Conservation (phyloP, 2,113 vertebrate species). For the Tauraco erythrolophus region DNA sequence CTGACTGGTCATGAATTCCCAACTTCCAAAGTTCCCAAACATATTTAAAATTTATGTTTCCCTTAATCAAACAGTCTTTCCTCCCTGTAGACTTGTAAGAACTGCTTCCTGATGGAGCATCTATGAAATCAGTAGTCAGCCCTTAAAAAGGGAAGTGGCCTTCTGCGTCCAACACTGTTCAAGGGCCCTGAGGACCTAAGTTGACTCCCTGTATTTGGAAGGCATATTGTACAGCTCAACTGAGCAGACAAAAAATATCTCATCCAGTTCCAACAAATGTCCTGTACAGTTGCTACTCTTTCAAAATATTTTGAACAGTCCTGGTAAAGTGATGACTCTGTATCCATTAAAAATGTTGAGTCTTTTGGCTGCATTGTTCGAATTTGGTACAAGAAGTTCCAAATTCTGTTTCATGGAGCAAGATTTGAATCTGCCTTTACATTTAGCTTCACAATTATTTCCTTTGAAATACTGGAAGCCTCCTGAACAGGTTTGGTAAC, state of each 20-base stretch:
- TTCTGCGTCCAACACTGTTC: not conserved
- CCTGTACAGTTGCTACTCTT: not conserved
- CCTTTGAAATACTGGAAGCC: not conserved
- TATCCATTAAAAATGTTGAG: not conserved
- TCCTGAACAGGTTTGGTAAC: not conserved
- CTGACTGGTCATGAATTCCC: not conserved
- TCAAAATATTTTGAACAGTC: not conserved
- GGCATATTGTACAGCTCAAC: not conserved
- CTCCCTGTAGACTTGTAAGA: not conserved
- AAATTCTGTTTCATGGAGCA: not conserved
- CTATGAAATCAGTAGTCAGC: not conserved
- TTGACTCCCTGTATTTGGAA: not conserved
- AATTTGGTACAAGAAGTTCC: not conserved
- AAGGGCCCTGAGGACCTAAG: not conserved
- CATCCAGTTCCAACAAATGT: not conserved
- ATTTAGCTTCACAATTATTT: not conserved
- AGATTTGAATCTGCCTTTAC: not conserved
- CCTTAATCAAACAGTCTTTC: constrained; percentile 35
- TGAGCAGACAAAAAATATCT: not conserved
- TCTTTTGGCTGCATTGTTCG: not conserved
- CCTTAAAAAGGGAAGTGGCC: not conserved
- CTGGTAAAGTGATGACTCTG: not conserved
- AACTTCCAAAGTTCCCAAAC: not conserved
- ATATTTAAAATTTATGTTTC: constrained; percentile 30
- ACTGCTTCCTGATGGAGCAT: not conserved